Evolutionary conservation across 2,113 vertebrate genomes (phyloP).

Genomic region (Brachypodius melanocephalos): DNA sequence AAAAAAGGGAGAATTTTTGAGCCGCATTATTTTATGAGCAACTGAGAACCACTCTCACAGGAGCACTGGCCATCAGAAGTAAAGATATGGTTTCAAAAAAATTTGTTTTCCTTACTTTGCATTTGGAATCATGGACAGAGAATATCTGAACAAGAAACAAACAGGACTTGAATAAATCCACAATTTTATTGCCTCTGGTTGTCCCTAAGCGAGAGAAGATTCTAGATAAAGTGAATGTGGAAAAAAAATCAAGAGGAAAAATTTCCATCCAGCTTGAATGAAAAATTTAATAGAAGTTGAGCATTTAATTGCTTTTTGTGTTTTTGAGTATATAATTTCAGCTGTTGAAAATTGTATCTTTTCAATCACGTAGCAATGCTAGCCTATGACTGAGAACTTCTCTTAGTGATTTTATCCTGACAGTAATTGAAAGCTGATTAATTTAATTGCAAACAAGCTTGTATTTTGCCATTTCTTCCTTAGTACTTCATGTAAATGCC

Average conservation of each 20-base stretch:
- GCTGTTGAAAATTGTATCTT: neutral
- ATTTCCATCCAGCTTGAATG: neutral
- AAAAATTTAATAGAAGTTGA: neutral
- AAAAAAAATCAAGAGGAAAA: neutral
- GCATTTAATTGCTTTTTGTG: neutral
- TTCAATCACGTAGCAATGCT: neutral
- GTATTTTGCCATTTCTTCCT: conserved; percentile 7
- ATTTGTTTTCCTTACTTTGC: neutral
- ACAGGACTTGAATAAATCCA: neutral
- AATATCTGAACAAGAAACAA: neutral
- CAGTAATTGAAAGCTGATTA: conserved; percentile 58
- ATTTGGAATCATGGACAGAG: neutral
- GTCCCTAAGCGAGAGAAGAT: neutral
- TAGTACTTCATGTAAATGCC: neutral
- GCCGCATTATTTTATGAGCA: neutral
- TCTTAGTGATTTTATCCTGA: conserved; percentile 32
- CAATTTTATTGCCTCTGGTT: neutral
- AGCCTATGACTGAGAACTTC: neutral
- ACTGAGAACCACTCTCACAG: neutral
- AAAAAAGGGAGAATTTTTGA: neutral
- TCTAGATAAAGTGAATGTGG: neutral
- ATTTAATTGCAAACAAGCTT: conserved; percentile 57
- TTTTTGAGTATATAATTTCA: neutral
- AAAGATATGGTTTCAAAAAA: neutral
- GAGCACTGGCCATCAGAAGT: neutral